Evolutionary conservation across 2,888 invertebrate species (phyloP), one percentile per base, ranked within the genome.

Genomic region (Tridacna crocea): DNA sequence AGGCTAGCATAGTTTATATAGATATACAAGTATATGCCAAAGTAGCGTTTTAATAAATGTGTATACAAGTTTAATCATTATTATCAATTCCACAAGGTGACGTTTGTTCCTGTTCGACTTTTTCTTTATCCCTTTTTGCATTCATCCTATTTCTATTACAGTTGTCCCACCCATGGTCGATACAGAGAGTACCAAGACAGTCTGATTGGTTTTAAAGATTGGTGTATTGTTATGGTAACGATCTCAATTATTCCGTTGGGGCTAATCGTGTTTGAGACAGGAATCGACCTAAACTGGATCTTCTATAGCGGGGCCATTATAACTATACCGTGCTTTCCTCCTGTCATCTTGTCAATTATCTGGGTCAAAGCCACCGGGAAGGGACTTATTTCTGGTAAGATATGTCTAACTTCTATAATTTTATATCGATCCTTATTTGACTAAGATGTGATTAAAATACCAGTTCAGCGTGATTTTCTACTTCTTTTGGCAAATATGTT

Each of bases 241-340:
- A 87, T 93, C 19, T 87, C 89, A 19, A 92, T 93, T 60, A 90
- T 94, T n/a, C 93, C 94, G 0, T 88, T 93, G 8, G 92, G 92
- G 1, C 88, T 94, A 58, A 84, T 93, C 10, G 88, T 93, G 66
- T 92, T 93, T 83, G 90, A 90, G 74, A 89, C 92, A 6, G 92
- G 93, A 13, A 92, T 94, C 36, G 92, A 93, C 80, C 88, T 94
- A 17, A 92, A 92, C 84, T 94, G 94, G 94, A 91, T 93, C 70
- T 94, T 93, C 88, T 92, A 92, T 80, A 92, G 92, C 15, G 94
- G 93, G 24, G 94, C 94, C 48, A 92, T 94, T 15, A 87, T 94
- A 10, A 93, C 94, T 24, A 91, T 92, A 63, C 92, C 92, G 0
- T 92, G 92, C 76, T 92, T 92, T 77, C 92, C 92, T 12, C 92